Conservation (phyloP, 1,140 invertebrate species). For the Sogatella furcifera region DNA sequence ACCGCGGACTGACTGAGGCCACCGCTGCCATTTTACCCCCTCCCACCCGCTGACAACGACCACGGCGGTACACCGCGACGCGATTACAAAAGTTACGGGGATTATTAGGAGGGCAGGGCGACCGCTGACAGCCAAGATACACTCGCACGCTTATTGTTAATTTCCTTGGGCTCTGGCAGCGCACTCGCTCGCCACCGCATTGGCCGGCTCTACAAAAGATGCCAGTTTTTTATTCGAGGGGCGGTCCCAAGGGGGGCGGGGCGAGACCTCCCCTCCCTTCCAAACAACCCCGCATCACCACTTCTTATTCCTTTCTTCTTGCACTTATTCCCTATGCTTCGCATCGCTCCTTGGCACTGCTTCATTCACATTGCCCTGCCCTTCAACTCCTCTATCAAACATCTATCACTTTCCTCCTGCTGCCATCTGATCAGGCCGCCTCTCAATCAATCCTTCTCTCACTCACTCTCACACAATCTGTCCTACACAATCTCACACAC, state of each 20-base stretch:
- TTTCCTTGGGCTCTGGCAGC: not conserved
- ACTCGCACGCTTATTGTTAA: not conserved
- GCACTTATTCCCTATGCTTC: not conserved
- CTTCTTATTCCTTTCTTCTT: not conserved
- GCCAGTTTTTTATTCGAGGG: constrained; percentile 2
- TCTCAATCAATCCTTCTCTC: too few relatives aligned
- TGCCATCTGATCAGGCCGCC: too few relatives aligned
- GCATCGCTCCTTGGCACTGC: too few relatives aligned
- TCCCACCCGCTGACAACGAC: not conserved
- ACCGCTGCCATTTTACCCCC: constrained; percentile 13
- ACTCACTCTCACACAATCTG: too few relatives aligned
- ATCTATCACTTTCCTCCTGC: too few relatives aligned
- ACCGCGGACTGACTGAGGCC: not conserved
- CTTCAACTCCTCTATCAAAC: too few relatives aligned
- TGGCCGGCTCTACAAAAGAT: not conserved
- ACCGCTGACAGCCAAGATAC: too few relatives aligned
- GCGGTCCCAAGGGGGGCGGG: not conserved
- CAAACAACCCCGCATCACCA: not conserved
- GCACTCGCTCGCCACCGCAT: not conserved
- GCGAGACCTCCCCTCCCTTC: not conserved
- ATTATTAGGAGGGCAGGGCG: not conserved
- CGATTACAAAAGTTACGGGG: constrained; percentile 16
- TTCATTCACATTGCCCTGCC: too few relatives aligned
- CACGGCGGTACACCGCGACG: not conserved
- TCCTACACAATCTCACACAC: too few relatives aligned